Base-by-base conservation (phyloP, 2,797 vertebrate species). In the Sebastes diaconus region DNA sequence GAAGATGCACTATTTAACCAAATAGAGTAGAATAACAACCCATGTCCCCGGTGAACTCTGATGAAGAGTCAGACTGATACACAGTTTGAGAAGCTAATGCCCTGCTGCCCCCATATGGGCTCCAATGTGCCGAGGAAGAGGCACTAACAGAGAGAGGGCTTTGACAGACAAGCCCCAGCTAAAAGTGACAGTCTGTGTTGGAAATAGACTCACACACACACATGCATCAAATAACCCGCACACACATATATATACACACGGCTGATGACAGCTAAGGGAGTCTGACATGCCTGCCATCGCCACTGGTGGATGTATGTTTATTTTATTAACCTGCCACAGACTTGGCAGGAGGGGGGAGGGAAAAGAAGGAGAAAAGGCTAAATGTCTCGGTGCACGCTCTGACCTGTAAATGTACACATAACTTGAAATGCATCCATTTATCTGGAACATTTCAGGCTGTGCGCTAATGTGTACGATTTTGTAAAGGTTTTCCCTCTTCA, bases 281-380 rank as follows among this genome's bases (percentile, higher is more conserved):
- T 83, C 80, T 87, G 93, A 92, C 92, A 89, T 83, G 90, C 72
- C 87, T 87, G 88, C 89, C 86, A 90, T 90, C 46, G 54, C 90
- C 89, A 90, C 87, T 78, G 79, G 84, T 86, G 86, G 85, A 92
- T 94, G 81, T 90, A 93, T 93, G 92, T 94, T 94, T 94, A 92
- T 94, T 93, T 95, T 93, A 95, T 95, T 92, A 93, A 94, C 89
- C 90, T 93, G 91, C 89, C 87, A 92, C 86, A 88, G 90, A 80
- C 73, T 71, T 16, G 3, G 78, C 9, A 29, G 66, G 73, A 25
- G 59, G 39, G 52, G 55, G 59, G 1, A 12, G 16, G 46, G 60
- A 46, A 52, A 32, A 59, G 1, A 4, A 18, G 55, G 67, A 46
- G 59, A 30, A 68, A 78, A 59, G 64, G 68, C 82, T 68, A 50